These are phyloP conservation scores for Spongilla lacustris DNA, from an alignment of 37 sponge, comb jelly and placozoan genomes.

Conservation along the genomic window DNA sequence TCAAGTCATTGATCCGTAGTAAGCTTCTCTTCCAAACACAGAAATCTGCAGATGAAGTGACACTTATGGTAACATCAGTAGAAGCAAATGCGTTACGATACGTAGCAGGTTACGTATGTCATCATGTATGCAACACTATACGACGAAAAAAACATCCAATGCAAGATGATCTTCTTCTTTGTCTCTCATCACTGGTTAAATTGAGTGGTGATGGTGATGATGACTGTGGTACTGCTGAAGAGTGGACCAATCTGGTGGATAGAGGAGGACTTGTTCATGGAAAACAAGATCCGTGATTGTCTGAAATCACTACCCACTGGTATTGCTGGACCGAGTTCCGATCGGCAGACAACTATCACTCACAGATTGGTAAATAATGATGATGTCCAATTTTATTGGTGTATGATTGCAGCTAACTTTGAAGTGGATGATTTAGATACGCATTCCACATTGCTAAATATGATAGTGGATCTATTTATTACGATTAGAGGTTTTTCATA, in stretches of 20 bases:
- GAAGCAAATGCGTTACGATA: conserved; percentile 17
- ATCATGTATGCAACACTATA: neutral
- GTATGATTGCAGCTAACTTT: conserved; percentile 10
- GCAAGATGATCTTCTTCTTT: conserved; percentile 23
- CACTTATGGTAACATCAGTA: neutral
- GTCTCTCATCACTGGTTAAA: neutral
- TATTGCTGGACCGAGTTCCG: neutral
- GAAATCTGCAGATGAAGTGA: neutral
- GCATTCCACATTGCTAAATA: conserved; percentile 16
- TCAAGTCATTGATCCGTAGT: neutral
- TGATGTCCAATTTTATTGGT: conserved; percentile 31
- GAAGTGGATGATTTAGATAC: conserved; percentile 7
- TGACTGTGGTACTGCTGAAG: conserved; percentile 11
- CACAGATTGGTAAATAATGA: conserved; percentile 5
- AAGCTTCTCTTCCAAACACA: neutral
- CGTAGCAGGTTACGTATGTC: conserved; percentile 25
- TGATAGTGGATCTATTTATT: conserved; percentile 31
- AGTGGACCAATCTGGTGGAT: conserved; percentile 38
- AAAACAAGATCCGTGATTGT: conserved; percentile 11
- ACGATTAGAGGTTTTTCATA: conserved; percentile 51
- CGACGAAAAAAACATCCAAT: neutral
- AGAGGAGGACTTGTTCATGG: conserved; percentile 39
- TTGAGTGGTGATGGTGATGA: neutral
- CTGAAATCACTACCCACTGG: neutral
- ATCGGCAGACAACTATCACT: neutral